phyloP scores from a whole-genome alignment of 2,797 vertebrate genomes.

The Galaxias olidus region DNA sequence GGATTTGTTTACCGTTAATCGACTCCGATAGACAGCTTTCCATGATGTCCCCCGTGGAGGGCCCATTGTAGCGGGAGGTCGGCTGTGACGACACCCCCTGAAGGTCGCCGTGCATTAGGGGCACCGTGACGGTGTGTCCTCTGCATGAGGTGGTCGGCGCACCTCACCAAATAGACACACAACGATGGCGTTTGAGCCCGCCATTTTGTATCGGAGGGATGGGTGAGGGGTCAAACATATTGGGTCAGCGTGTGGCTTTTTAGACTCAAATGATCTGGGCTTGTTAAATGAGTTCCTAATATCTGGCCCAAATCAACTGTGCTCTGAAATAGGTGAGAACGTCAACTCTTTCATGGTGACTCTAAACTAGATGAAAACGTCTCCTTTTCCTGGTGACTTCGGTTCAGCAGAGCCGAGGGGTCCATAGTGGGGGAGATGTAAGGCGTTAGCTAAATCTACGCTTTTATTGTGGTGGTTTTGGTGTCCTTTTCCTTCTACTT shows the following conservation, averaged over 20 bases:
- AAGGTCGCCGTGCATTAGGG: neutral
- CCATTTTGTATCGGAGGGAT: neutral
- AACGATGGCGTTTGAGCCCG: neutral
- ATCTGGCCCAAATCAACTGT: neutral
- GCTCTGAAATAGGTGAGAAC: neutral
- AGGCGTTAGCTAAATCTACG: no score
- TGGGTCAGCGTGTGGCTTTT: no score
- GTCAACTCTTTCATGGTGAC: neutral
- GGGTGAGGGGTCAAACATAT: no score
- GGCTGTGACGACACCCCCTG: constrained; percentile 28
- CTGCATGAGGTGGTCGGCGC: neutral
- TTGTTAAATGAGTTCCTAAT: neutral
- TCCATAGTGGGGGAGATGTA: no score
- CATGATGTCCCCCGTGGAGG: constrained; percentile 37
- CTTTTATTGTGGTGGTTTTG: no score
- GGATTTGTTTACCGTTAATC: constrained; percentile 25
- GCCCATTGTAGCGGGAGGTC: constrained; percentile 29
- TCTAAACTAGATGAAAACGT: neutral
- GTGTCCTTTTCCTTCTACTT: no score
- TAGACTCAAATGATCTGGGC: no score
- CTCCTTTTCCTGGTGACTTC: neutral
- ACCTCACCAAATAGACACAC: no score
- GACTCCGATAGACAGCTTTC: constrained; percentile 38
- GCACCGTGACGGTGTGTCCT: constrained; percentile 14
- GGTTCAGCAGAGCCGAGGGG: no score